Evolutionary conservation across 2,113 vertebrate genomes (phyloP).

Genomic region (Tamias sibiricus): DNA sequence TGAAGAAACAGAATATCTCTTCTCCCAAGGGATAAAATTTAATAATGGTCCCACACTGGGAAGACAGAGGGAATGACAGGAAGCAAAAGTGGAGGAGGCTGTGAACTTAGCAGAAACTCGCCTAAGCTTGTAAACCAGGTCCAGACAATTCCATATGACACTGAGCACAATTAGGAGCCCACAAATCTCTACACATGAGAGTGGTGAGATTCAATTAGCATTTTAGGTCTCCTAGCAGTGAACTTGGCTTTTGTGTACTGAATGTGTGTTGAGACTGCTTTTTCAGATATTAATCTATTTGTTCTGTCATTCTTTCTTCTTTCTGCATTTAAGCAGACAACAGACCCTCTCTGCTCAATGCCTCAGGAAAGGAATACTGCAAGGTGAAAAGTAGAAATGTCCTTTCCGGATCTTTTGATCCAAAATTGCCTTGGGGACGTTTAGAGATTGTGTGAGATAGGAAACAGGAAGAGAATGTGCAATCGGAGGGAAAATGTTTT

Average conservation of each 20-base stretch:
- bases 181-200: neutral
- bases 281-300: no score
- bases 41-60: neutral
- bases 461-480: neutral
- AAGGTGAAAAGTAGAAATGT: constrained; percentile 50
- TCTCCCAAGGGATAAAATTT: neutral
- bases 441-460: neutral
- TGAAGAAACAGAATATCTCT: neutral
- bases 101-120: neutral
- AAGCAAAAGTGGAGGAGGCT: neutral
- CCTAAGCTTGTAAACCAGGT: neutral
- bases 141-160: neutral
- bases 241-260: neutral
- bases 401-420: constrained; percentile 20
- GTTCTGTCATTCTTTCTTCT: neutral
- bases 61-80: neutral
- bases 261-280: no score
- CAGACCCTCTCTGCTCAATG: neutral
- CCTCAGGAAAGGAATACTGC: neutral
- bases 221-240: neutral
- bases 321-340: constrained; percentile 20
- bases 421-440: neutral
- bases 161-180: neutral
- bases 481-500: neutral
- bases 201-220: neutral